Base-by-base conservation (phyloP, 2,113 vertebrate genomes). In the Sander vitreus region DNA sequence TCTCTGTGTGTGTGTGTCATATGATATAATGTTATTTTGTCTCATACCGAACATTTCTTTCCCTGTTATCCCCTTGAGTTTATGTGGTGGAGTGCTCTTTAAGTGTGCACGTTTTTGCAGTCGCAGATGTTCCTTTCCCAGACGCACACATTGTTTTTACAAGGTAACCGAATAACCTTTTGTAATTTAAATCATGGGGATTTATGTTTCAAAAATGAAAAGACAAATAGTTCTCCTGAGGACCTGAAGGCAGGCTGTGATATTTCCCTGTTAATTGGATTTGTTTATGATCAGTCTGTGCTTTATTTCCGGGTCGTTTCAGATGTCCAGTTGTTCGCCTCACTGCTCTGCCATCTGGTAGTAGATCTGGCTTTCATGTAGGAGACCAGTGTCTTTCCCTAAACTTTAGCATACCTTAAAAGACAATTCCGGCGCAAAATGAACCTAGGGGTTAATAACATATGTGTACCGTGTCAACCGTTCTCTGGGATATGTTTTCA, bases 11-110 rank as follows among this genome's bases (percentile, higher is more conserved):
- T 73, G 59, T 72, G 71, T 57, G 11, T 85, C 77, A 81, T 81
- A 79, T 66, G 70, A 83, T 89, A 73, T 86, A 54, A 53, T 64
- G 67, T 81, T 87, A 67, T 90, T 83, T 58, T 60, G 54, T 69
- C 59, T 80, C 80, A 79, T 71, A 74, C 69, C 43, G 16, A 78
- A 72, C 77, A 76, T 74, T 59, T 86, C 60, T 78, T 76, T 65
- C 55, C 7, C 7, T 68, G 11, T 60, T 76, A 47, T 79, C 15
- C 8, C 3, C 48, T 53, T 75, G 16, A 66, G 25, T 68, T 71
- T 50, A 69, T 48, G 57, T 60, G 70, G 27, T 33, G 5, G 6
- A 70, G 25, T n/a, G 1, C 47, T 43, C 30, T 68, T 55, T 45
- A 43, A 45, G 4, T 55, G 60, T 19, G n/a, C 2, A 7, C 19